These are phyloP conservation scores for Microctonus brassicae DNA, from an alignment of 2,888 invertebrate genomes.

Conservation along the genomic window DNA sequence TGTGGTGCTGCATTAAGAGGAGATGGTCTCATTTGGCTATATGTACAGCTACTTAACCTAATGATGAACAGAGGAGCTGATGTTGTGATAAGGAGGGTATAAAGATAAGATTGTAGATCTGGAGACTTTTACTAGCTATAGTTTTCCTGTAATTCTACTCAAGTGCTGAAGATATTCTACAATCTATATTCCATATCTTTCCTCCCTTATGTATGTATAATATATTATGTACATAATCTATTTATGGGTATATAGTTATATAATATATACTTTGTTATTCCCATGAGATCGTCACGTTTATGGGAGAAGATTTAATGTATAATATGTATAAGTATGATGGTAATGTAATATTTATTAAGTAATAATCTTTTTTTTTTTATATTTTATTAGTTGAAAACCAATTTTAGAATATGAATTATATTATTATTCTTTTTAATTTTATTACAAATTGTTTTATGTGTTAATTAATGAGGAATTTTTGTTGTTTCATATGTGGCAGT, in stretches of 20 bases:
- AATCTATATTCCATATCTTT: neutral
- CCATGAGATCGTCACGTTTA: neutral
- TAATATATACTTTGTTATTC: neutral
- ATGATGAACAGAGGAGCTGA: neutral
- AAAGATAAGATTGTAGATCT: neutral
- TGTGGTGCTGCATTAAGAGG: neutral
- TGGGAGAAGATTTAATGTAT: neutral
- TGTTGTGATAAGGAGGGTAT: neutral
- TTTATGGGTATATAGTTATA: neutral
- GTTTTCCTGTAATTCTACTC: too few relatives aligned
- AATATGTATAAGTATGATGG: too few relatives aligned
- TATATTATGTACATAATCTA: too few relatives aligned
- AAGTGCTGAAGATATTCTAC: too few relatives aligned
- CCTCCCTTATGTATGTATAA: too few relatives aligned
- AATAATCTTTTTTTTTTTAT: too few relatives aligned
- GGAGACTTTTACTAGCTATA: too few relatives aligned
- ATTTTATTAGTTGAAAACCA: neutral
- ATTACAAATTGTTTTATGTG: too few relatives aligned
- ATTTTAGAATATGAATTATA: neutral
- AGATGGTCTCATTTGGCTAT: neutral
- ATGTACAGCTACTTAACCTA: slow-evolving; percentile 7
- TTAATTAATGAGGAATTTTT: neutral
- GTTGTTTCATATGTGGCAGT: too few relatives aligned
- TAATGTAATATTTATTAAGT: too few relatives aligned
- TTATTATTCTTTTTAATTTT: neutral